Base-by-base conservation (phyloP, 1,140 invertebrate genomes). In the Aphidius gifuensis region DNA sequence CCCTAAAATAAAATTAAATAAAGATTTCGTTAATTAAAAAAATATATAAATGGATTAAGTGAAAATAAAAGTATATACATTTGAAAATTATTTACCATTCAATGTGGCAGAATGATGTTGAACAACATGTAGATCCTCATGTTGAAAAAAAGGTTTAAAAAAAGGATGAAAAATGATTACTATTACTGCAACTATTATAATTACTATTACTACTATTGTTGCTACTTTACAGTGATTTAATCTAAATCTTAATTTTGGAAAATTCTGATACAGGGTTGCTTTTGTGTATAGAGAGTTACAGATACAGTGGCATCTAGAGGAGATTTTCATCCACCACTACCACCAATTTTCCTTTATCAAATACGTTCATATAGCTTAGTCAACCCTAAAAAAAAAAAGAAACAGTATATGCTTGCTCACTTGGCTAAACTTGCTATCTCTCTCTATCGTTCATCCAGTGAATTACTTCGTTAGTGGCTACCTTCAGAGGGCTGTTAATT, bases 381-480 rank as follows among this genome's bases (percentile, higher is more conserved):
- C 23, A 32, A 7, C 44, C 8, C n/a, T 44, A 40, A 38, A 11
- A 45, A 61, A 43, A 61, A 51, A 45, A 51, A 40, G 51, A 48
- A 21, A 48, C 43, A 54, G 50, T 51, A 54, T 40, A 43, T 51
- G 63, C 64, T 61, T 61, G 65, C 66, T 66, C 56, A 64, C 68
- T 54, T 47, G 47, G 51, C 48, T 63, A 62, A 68, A 51, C 61
- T 62, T 58, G 55, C 45, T 62, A 53, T 44, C 48, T 38, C 23
- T 49, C 71, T 71, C 71, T 70, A 74, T n/a, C 74, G 75, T 77
- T 80, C 79, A 80, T 80, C 78, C 78, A 80, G 78, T 81, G 80
- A 80, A 81, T 81, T 81, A 81, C 79, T 81, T 81, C 78, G 78
- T 81, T 81, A 81, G 79, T 81, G 78, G 79, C 79, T 76, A 80